These are phyloP conservation scores for Hippocampus barbouri DNA, from an alignment of 2,113 vertebrate species.

Conservation along the genomic window DNA sequence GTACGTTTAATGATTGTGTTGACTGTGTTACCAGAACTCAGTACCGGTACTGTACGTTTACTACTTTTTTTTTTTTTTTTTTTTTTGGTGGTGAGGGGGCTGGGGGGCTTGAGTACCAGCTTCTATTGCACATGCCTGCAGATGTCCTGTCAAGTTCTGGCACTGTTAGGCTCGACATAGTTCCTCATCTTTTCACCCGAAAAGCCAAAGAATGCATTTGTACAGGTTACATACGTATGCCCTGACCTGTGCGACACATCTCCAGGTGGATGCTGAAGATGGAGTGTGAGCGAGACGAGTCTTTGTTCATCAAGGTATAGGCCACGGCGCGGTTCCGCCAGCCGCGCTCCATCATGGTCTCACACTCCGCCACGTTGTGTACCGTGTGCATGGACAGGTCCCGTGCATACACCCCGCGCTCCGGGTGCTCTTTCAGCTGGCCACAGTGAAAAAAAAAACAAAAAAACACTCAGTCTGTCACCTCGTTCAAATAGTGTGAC, in stretches of 20 bases:
- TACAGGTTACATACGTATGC: neutral
- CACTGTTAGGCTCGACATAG: too few species aligned
- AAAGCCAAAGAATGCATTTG: neutral
- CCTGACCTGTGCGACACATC: conserved; percentile 76
- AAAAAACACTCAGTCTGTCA: neutral
- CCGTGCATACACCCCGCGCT: conserved; percentile 77
- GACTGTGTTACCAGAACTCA: too few species aligned
- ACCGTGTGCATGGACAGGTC: conserved; percentile 84
- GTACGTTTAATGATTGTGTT: too few species aligned
- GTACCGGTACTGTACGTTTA: too few species aligned
- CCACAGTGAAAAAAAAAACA: conserved; percentile 1
- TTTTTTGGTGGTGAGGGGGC: too few species aligned
- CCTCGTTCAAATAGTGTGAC: conserved; percentile 21
- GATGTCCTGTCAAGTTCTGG: too few species aligned
- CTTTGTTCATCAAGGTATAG: conserved; percentile 85
- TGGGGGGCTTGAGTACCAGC: too few species aligned
- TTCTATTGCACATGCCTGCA: too few species aligned
- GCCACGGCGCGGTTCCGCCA: conserved; percentile 82
- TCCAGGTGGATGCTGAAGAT: conserved; percentile 86
- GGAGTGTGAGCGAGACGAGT: conserved; percentile 86
- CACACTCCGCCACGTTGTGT: conserved; percentile 78
- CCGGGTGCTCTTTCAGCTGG: conserved; percentile 87
- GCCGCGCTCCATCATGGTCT: conserved; percentile 80
- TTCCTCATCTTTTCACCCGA: neutral
- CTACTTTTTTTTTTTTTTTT: too few species aligned